Conservation (phyloP, 2,888 invertebrate genomes). For the Seira musarum region DNA sequence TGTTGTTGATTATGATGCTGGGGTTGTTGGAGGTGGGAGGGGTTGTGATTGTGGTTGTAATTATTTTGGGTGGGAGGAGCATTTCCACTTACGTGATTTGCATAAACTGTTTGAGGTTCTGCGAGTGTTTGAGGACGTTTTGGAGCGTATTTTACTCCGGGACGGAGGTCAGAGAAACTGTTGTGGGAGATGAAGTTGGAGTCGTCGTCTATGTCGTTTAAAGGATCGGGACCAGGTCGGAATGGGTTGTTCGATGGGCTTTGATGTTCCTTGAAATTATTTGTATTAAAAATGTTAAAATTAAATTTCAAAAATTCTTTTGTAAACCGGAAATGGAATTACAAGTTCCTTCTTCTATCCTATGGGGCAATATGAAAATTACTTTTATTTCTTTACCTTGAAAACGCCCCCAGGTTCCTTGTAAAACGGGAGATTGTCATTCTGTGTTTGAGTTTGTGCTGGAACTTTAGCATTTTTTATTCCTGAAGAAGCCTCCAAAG, state of each 20-base stretch:
- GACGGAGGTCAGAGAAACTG: slow-evolving; percentile 34
- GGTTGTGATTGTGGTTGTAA: slow-evolving; percentile 25
- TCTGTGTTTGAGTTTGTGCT: no score
- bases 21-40: not conserved
- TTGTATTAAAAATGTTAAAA: no score
- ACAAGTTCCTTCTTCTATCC: no score
- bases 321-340: no score
- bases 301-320: no score
- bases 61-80: not conserved
- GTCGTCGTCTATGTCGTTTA: slow-evolving; percentile 21
- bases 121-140: slow-evolving; percentile 44
- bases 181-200: slow-evolving; percentile 46
- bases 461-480: slow-evolving; percentile 57
- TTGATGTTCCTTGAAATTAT: slow-evolving; percentile 50
- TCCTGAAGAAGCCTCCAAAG: slow-evolving; percentile 55
- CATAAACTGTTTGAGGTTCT: slow-evolving; percentile 45
- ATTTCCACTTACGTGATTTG: slow-evolving; percentile 30
- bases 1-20: slow-evolving; percentile 23
- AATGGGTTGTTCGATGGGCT: slow-evolving; percentile 6
- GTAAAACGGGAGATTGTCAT: slow-evolving; percentile 68
- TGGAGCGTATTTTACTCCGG: slow-evolving; percentile 66
- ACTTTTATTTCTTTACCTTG: no score
- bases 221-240: slow-evolving; percentile 2
- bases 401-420: slow-evolving; percentile 69
- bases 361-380: no score